Conservation (phyloP, 2,797 vertebrate species). For the Acomys russatus region DNA sequence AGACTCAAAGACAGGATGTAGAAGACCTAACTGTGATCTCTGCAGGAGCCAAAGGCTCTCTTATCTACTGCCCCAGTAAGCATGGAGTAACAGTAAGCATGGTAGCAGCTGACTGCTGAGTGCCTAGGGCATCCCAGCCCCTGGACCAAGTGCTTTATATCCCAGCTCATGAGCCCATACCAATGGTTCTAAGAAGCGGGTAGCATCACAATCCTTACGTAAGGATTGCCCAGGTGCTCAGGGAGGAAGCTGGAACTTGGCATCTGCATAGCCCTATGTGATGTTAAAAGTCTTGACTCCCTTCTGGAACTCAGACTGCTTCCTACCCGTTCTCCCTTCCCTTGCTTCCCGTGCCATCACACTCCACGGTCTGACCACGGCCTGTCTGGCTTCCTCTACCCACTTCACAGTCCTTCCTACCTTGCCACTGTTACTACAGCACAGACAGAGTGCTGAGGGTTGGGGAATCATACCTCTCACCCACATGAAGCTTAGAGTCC, state of each 20-base stretch:
- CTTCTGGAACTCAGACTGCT: not conserved
- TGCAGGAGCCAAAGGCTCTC: not conserved
- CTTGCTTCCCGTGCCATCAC: not conserved
- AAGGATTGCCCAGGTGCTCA: not conserved
- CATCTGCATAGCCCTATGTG: not conserved
- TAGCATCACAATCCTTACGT: not conserved
- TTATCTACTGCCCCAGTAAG: not conserved
- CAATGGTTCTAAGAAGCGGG: not conserved
- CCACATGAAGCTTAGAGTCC: not conserved
- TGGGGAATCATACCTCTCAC: not conserved
- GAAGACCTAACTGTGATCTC: not conserved
- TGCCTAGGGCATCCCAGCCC: not conserved
- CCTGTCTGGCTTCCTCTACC: not conserved
- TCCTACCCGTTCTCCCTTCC: not conserved
- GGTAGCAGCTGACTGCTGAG: not conserved
- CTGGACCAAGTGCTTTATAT: not conserved
- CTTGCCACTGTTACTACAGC: not conserved
- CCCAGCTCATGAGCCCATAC: not conserved
- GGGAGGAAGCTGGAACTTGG: not conserved
- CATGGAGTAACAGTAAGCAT: not conserved
- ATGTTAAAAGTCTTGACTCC: not conserved
- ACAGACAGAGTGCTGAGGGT: not conserved
- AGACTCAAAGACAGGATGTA: not conserved
- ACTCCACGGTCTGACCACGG: not conserved
- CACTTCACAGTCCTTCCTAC: constrained; percentile 2